These are phyloP conservation scores for Apocrypta bakeri DNA, from an alignment of 1,140 invertebrate genomes.

Conservation along the genomic window DNA sequence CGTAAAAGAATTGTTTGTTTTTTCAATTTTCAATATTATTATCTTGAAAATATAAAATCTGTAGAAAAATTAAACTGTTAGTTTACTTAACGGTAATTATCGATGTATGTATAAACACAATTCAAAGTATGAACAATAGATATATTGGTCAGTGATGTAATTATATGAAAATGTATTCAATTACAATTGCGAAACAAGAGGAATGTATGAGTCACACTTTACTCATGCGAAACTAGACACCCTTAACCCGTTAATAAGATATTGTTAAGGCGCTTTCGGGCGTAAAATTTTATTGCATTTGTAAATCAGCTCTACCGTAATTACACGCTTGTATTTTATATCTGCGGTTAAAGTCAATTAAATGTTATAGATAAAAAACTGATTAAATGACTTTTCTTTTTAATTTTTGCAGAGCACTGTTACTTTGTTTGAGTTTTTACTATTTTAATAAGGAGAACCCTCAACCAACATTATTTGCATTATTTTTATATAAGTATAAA, in stretches of 20 bases:
- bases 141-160: not conserved
- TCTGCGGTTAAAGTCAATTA: conserved; percentile 34
- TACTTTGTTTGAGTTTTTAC: conserved; percentile 25
- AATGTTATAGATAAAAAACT: conserved; percentile 35
- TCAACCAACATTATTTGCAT: conserved; percentile 45
- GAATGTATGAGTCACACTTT: conserved; percentile 19
- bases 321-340: conserved; percentile 31
- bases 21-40: too few species aligned
- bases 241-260: conserved; percentile 44
- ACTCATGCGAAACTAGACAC: not conserved
- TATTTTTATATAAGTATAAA: conserved; percentile 9
- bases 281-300: conserved; percentile 36
- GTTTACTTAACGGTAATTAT: not conserved
- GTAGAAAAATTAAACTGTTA: not conserved
- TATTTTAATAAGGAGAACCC: conserved; percentile 36
- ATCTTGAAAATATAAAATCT: too few species aligned
- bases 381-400: conserved; percentile 34
- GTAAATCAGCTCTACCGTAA: conserved; percentile 31
- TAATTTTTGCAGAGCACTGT: conserved; percentile 36
- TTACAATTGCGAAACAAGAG: conserved; percentile 1
- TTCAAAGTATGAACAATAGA: not conserved
- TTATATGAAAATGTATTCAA: conserved; percentile 17
- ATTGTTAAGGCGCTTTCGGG: conserved; percentile 42
- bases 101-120: not conserved
- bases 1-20: too few species aligned